These are phyloP conservation scores for Monopterus albus DNA, from an alignment of 2,113 vertebrate genomes.

Conservation along the genomic window DNA sequence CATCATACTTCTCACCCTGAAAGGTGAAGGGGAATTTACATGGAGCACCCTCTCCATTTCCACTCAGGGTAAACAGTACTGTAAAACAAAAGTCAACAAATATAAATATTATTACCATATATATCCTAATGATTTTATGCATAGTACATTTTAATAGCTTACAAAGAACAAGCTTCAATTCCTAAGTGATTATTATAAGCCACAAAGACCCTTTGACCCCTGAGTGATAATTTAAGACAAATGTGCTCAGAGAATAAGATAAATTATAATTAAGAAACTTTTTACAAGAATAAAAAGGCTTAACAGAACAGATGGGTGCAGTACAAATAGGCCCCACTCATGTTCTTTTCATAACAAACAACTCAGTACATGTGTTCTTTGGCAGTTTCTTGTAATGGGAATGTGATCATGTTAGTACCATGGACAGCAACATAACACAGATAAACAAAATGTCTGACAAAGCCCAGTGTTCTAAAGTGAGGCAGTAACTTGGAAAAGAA, in stretches of 20 bases:
- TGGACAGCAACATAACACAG: conserved; percentile 67
- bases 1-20: conserved; percentile 87
- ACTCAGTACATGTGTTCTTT: conserved; percentile 57
- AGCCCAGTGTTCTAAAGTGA: conserved; percentile 54
- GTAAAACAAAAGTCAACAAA: conserved; percentile 39
- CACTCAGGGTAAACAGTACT: conserved; percentile 94
- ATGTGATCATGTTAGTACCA: conserved; percentile 54
- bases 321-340: conserved; percentile 17
- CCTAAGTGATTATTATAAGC: too few species aligned
- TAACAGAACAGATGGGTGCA: conserved; percentile 17
- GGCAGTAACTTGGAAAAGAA: conserved; percentile 64
- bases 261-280: neutral
- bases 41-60: conserved; percentile 90
- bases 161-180: neutral
- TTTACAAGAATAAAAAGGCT: conserved; percentile 2
- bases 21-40: conserved; percentile 98
- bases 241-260: neutral
- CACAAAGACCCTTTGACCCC: too few species aligned
- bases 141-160: neutral
- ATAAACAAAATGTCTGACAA: conserved; percentile 71
- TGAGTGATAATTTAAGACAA: neutral
- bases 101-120: neutral
- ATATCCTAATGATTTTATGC: neutral
- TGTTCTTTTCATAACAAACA: conserved; percentile 53
- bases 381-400: conserved; percentile 29